Evolutionary conservation across 1,140 invertebrate species (phyloP), one percentile per base, ranked within the genome.

Genomic region (Zaprionus taronus): DNA sequence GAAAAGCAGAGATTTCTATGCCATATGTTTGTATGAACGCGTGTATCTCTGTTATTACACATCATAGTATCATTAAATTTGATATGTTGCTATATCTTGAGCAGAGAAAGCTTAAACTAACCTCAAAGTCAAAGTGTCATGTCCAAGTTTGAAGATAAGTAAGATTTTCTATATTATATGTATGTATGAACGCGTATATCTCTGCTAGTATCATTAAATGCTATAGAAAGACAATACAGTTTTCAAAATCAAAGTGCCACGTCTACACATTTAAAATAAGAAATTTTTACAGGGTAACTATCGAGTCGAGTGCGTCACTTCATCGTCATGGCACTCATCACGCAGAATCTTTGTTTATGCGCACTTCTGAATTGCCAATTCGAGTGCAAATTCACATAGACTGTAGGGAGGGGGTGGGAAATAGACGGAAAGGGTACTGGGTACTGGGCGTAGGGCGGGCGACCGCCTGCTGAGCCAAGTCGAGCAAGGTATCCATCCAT

Each of bases 301-400:
- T 26, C 15, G 15, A 24, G 68, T 6, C 7, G 38, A 20, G 17
- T 2, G 11, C 22, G 12, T 14, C 7, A 17, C 41, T 14, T 14
- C 61, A 51, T 75, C 36, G 36, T 17, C 61, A 41, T 63, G 47
- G 49, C 15, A 44, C 41, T 17, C 41, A 44, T 5, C 47, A 22
- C 9, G 17, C 47, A 51, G 12, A 51, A 58, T 49, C 31, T 58
- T 20, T 72, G 15, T 22, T 49, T 60, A 20, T 64, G 28, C 20
- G 20, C 20, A 36, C 55, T 38, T 78, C 20, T 68, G 24, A 63
- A 68, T 64, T 58, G 36, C 31, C 51, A 17, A 67, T 66, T 77
- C 17, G 61, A 67, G 64, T 76, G 73, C 67, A 71, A 71, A 76
- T 70, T 64, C 70, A 34, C 53, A 71, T 64, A 71, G 44, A 60